A percentile compares a stretch with the other conserved stretches of the same genome.
These are phyloP conservation scores for Hepsetus odoe DNA, from an alignment of 2,113 vertebrate genomes.

Conservation along the genomic window DNA sequence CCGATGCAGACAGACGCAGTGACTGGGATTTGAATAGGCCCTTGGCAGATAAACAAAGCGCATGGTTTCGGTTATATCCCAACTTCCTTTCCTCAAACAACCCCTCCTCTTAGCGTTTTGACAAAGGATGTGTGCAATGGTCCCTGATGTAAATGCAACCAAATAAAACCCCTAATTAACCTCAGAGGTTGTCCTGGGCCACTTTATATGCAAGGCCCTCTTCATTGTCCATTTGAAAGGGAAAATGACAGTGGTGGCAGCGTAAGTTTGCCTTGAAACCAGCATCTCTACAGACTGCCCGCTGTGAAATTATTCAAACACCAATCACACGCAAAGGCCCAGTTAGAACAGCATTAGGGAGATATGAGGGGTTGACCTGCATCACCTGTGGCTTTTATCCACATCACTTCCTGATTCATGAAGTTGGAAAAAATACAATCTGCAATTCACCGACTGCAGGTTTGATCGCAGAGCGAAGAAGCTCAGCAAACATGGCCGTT, in stretches of 20 bases:
- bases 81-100: constrained; percentile 70
- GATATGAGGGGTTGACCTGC: neutral
- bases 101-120: constrained; percentile 61
- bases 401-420: neutral
- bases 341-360: neutral
- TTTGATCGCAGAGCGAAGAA: neutral
- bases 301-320: constrained; percentile 61
- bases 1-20: constrained; percentile 52
- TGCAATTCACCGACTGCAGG: too few species aligned
- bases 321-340: constrained; percentile 30
- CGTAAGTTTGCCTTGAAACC: constrained; percentile 78
- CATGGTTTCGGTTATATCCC: constrained; percentile 62
- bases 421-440: too few species aligned
- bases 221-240: constrained; percentile 77
- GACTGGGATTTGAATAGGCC: constrained; percentile 70
- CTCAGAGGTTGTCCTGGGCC: constrained; percentile 64
- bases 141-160: constrained; percentile 77
- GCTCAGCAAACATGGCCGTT: neutral
- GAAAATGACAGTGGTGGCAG: constrained; percentile 77
- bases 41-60: constrained; percentile 68
- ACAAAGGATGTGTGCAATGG: constrained; percentile 70
- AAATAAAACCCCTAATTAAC: constrained; percentile 72
- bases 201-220: constrained; percentile 58
- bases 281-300: constrained; percentile 57
- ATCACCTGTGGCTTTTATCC: too few species aligned